Evolutionary conservation across 2,113 vertebrate genomes (phyloP).

Genomic region (Lycocorax pyrrhopterus): DNA sequence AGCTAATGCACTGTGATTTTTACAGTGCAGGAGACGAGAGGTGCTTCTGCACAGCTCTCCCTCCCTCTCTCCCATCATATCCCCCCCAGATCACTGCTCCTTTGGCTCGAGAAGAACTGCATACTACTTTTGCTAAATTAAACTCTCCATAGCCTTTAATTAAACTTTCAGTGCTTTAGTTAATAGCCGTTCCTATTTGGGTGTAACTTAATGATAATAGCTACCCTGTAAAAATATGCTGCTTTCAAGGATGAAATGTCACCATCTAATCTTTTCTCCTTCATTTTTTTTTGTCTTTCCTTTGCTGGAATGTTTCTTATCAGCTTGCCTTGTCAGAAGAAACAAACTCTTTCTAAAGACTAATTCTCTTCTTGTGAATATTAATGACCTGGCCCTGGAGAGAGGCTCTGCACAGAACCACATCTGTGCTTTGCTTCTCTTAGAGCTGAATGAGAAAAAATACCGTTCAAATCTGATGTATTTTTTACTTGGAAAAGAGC

Average conservation of each 20-base stretch:
- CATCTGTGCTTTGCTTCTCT: background rate
- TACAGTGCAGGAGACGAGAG: background rate
- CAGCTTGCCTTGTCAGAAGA: slow-evolving; percentile 45
- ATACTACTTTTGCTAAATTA: background rate
- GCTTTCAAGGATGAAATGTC: background rate
- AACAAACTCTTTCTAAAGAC: background rate
- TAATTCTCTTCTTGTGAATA: slow-evolving; percentile 9
- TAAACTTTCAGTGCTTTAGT: slow-evolving; percentile 17
- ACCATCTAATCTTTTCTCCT: background rate
- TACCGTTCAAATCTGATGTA: background rate
- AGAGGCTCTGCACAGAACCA: background rate
- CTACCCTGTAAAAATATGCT: background rate
- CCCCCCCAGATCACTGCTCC: background rate
- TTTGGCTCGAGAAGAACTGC: background rate
- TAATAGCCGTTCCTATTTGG: slow-evolving; percentile 11
- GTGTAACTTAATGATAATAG: slow-evolving; percentile 26
- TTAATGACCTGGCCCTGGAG: background rate
- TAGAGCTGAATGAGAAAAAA: slow-evolving; percentile 7
- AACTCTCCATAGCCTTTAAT: slow-evolving; percentile 11
- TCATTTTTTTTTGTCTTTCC: slow-evolving; percentile 1
- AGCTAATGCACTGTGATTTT: background rate
- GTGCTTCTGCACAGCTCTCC: background rate
- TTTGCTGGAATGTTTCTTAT: slow-evolving; percentile 28
- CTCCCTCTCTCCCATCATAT: background rate
- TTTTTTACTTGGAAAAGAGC: background rate